phyloP scores from a whole-genome alignment of 2,113 vertebrate species.

The Lasiurus cinereus region DNA sequence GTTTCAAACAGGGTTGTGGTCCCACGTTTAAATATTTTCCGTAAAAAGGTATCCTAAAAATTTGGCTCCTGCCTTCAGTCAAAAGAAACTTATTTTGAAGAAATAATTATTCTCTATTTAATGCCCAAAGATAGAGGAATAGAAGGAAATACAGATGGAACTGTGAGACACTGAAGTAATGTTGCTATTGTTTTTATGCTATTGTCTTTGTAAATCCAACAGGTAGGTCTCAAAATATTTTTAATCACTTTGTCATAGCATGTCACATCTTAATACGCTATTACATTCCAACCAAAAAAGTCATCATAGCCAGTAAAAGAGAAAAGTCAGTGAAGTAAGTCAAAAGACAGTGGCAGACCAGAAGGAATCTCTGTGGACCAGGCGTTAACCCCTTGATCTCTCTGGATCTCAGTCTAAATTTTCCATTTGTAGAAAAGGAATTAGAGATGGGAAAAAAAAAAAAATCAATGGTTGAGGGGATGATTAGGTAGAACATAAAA shows the following conservation, averaged over 20 bases:
- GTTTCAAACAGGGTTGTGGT: neutral
- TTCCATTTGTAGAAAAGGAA: slow-evolving; percentile 16
- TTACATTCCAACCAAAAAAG: slow-evolving; percentile 7
- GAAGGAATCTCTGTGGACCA: neutral
- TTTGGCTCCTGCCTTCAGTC: neutral
- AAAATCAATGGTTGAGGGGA: neutral
- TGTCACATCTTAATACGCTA: neutral
- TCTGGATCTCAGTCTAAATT: neutral
- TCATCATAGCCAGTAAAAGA: neutral
- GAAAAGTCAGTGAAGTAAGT: neutral
- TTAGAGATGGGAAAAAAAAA: neutral
- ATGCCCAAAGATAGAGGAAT: neutral
- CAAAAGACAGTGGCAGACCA: neutral
- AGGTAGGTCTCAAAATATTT: neutral
- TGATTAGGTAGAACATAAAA: neutral
- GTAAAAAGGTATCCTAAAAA: slow-evolving; percentile 28
- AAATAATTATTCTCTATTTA: neutral
- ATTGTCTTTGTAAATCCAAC: neutral
- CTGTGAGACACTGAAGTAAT: neutral
- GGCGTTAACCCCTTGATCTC: neutral
- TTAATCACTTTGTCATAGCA: slow-evolving; percentile 23
- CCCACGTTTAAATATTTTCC: slow-evolving; percentile 20
- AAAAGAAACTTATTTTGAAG: slow-evolving; percentile 50
- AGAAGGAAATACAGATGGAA: neutral
- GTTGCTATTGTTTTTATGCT: neutral